Evolutionary conservation across 35 echinoderm and acorn worm genomes (phyloP), one percentile per base, ranked within the genome.

Genomic region (Lytechinus pictus): DNA sequence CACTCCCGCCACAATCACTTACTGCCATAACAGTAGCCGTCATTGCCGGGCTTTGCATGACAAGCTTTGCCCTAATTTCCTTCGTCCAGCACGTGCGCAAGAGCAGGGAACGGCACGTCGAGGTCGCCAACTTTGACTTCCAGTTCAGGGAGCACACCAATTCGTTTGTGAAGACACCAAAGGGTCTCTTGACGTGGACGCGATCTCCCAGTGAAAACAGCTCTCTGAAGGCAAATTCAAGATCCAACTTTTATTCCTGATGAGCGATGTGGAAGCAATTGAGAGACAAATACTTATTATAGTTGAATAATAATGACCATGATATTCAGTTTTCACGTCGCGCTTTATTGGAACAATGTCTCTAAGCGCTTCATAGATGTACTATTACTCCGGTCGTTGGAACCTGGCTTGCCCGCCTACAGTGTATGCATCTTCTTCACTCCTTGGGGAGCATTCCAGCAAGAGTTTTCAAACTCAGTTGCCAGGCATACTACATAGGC

Each of bases 91-190:
- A 97, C 27, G 86, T 97, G 9, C 95, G 93, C 12, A 96, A 94
- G 54, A 54, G 95, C 21, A 89, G 90, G 27, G 88, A 86, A 54
- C 54, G 57, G 51, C 94, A 98, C 52, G 94, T 98, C 8, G 97
- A 98, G 89, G 97, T 98, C 21, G 97, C 97, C 27, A 95, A 98
- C 86, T 98, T 98, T 95, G 96, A 98, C 92, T 98, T 98, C 91
- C 94, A 98, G 93, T 95, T 27, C 53, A 54, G 5, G 28, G 86
- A 87, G 58, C 91, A 54, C 53, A 52, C n/a, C 52, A 72, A 54
- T 12, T 54, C 89, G n/a, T 93, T 57, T 27, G 92, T n/a, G 3
- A 33, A 11, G 8, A 24, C 21, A 9, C 55, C 0, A 19, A 54
- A 9, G 8, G 6, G 92, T 11, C 55, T 93, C 54, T 57, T 90